Percentiles rank a stretch among this genome's conserved stretches.
Conservation (phyloP, 2,113 vertebrate species). For the Hystrix brachyura region DNA sequence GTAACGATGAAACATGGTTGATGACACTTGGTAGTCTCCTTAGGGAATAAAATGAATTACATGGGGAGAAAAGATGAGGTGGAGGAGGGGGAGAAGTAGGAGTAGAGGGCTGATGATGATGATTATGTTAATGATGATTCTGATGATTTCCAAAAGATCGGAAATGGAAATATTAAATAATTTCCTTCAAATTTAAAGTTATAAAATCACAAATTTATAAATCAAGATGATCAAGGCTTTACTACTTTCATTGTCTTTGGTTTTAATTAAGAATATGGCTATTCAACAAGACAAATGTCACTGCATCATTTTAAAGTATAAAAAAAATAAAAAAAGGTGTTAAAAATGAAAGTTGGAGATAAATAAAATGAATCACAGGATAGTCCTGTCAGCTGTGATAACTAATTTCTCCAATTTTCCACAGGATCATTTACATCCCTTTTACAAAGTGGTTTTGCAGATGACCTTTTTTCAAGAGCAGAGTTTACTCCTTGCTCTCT, state of each 20-base stretch:
- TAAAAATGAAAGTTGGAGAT: constrained; percentile 1
- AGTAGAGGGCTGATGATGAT: not conserved
- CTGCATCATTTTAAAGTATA: not conserved
- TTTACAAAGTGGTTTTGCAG: not conserved
- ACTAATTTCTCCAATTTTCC: not conserved
- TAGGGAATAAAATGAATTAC: not conserved
- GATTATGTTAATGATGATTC: not conserved
- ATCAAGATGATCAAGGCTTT: not conserved
- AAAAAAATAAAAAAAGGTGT: not conserved
- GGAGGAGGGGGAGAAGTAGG: not conserved
- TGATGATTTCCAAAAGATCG: not conserved
- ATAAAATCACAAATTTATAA: not conserved
- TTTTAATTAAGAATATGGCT: not conserved
- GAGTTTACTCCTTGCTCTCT: not conserved
- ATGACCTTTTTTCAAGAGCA: not conserved
- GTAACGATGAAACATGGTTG: not conserved
- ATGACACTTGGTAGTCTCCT: not conserved
- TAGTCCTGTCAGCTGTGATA: not conserved
- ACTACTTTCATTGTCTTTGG: not conserved
- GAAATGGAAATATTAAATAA: not conserved
- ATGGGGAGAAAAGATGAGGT: not conserved
- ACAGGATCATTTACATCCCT: not conserved
- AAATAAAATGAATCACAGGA: not conserved
- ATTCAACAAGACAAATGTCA: not conserved
- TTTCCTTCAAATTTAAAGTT: not conserved